Conservation (phyloP, 2,888 invertebrate genomes). For the Gymnosoma rotundatum region DNA sequence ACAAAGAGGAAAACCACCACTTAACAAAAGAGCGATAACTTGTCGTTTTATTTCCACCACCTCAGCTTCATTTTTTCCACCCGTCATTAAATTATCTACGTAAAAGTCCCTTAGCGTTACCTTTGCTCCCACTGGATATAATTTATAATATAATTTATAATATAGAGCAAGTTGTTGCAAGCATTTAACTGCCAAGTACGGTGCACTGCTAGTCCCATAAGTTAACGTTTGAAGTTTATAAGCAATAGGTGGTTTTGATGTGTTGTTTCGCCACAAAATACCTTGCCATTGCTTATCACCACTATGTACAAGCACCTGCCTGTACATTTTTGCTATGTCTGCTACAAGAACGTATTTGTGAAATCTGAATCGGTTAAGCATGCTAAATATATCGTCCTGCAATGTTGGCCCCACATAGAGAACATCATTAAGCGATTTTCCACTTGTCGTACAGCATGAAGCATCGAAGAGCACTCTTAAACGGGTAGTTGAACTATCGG, state of each 20-base stretch:
- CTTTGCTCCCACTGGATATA: slow-evolving; percentile 60
- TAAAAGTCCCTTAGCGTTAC: slow-evolving; percentile 67
- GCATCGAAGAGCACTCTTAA: slow-evolving; percentile 54
- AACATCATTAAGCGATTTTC: slow-evolving; percentile 47
- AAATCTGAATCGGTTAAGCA: slow-evolving; percentile 49
- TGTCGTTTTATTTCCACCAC: slow-evolving; percentile 23
- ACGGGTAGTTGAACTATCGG: slow-evolving; percentile 47
- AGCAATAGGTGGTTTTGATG: too few relatives aligned
- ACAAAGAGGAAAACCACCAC: slow-evolving; percentile 57
- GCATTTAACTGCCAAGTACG: slow-evolving; percentile 20
- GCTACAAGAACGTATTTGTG: slow-evolving; percentile 50
- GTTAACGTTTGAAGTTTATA: too few relatives aligned
- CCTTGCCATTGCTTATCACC: slow-evolving; percentile 33
- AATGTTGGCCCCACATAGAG: slow-evolving; percentile 49
- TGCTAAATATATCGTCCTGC: slow-evolving; percentile 58
- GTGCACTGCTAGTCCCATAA: slow-evolving; percentile 32
- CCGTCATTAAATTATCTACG: slow-evolving; percentile 70
- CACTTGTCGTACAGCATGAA: slow-evolving; percentile 24
- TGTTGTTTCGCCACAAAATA: slow-evolving; percentile 44
- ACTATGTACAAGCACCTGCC: slow-evolving; percentile 42
- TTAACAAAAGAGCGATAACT: slow-evolving; percentile 42
- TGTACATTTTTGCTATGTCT: slow-evolving; percentile 59
- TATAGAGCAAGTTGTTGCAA: background rate
- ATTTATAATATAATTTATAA: background rate
- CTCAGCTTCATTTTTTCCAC: background rate